These are phyloP conservation scores for Ochropleura leucogaster DNA, from an alignment of 2,888 invertebrate genomes.

Conservation along the genomic window DNA sequence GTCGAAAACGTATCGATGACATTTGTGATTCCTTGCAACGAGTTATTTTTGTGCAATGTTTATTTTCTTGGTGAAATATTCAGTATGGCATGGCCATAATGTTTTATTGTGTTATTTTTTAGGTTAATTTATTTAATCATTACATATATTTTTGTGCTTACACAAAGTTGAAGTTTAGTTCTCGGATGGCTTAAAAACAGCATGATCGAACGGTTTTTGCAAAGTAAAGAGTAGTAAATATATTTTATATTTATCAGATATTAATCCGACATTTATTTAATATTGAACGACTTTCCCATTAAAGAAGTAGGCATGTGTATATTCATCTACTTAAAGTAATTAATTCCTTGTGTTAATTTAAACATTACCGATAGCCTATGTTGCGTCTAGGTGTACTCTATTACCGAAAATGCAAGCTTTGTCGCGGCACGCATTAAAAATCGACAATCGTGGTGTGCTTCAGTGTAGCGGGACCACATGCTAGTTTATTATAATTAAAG, in stretches of 20 bases:
- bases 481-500: conserved; percentile 7
- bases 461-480: conserved; percentile 60
- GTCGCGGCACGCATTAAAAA: conserved; percentile 82
- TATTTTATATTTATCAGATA: not conserved
- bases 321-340: not conserved
- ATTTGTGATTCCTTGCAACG: conserved; percentile 35
- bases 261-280: not conserved
- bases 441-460: conserved; percentile 74
- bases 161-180: not conserved
- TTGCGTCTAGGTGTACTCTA: conserved; percentile 73
- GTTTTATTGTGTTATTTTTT: not conserved
- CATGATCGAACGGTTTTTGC: not conserved
- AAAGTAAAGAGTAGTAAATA: not conserved
- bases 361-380: conserved; percentile 18
- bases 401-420: conserved; percentile 83
- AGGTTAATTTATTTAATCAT: not conserved
- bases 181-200: not conserved
- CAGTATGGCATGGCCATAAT: conserved; percentile 1
- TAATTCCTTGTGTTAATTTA: conserved; percentile 2
- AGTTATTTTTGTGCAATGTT: conserved; percentile 40
- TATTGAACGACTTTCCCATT: not conserved
- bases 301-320: not conserved
- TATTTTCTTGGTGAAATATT: conserved; percentile 9
- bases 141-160: not conserved
- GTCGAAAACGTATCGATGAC: conserved; percentile 45